Percentiles rank a stretch among this genome's conserved stretches.
phyloP scores from a whole-genome alignment of 2,113 vertebrate genomes.

The Sardina pilchardus region DNA sequence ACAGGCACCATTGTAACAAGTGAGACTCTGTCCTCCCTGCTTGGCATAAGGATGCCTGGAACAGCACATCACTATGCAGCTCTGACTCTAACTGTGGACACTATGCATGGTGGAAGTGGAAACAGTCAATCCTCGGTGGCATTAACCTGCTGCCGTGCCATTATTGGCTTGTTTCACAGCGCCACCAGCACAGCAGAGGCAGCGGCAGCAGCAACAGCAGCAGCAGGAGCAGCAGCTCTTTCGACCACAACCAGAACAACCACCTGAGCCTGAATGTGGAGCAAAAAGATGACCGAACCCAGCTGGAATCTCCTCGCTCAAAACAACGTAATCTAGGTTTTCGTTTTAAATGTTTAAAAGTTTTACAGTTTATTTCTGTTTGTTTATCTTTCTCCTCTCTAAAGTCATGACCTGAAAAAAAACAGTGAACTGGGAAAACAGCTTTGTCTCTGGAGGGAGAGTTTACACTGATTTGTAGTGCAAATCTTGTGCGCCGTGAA shows the following conservation, averaged over 20 bases:
- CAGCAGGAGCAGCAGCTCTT: background rate
- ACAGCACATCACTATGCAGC: slow-evolving; percentile 35
- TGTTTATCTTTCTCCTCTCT: background rate
- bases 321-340: background rate
- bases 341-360: no score
- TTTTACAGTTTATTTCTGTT: background rate
- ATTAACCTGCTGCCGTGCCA: slow-evolving; percentile 49
- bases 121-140: slow-evolving; percentile 47
- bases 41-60: background rate
- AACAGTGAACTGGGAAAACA: background rate
- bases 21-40: slow-evolving; percentile 23
- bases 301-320: background rate
- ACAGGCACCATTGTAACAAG: slow-evolving; percentile 23
- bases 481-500: background rate
- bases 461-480: background rate
- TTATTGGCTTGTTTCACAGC: slow-evolving; percentile 35
- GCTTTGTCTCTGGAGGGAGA: background rate
- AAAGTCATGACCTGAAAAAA: slow-evolving; percentile 5
- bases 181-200: background rate
- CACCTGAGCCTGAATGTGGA: background rate
- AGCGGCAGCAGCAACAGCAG: background rate
- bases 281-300: background rate
- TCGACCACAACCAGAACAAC: background rate
- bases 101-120: slow-evolving; percentile 38
- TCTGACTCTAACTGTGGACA: slow-evolving; percentile 49